Evolutionary conservation across 2,797 vertebrate genomes (phyloP).

Genomic region (Cryptoblepharus egeriae): DNA sequence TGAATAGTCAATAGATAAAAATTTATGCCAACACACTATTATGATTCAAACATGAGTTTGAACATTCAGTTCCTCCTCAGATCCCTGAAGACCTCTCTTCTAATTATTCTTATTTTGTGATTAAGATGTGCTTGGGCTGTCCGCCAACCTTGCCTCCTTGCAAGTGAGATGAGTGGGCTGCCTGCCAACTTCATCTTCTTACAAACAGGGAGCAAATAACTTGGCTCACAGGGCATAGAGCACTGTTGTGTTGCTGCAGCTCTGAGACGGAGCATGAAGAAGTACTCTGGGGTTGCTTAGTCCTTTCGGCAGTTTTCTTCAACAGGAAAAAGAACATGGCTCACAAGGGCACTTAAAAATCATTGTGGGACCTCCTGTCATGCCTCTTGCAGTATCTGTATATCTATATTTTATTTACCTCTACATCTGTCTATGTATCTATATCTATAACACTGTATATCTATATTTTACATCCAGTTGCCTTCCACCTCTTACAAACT

Average conservation of each 20-base stretch:
- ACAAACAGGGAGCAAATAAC: not conserved
- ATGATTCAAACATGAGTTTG: not conserved
- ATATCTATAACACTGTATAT: not conserved
- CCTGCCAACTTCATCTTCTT: not conserved
- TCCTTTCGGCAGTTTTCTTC: slow-evolving; percentile 1
- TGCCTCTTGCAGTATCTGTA: not conserved
- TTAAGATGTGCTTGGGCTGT: not conserved
- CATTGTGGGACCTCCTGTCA: not conserved
- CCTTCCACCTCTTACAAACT: not conserved
- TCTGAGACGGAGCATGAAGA: not conserved
- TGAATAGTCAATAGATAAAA: not conserved
- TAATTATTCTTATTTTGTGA: not conserved
- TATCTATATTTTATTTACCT: not conserved
- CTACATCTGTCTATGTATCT: too few species aligned
- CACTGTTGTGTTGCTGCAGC: not conserved
- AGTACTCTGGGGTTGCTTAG: slow-evolving; percentile 9
- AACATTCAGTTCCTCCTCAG: not conserved
- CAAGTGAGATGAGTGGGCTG: not conserved
- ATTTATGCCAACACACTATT: not conserved
- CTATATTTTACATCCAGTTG: not conserved
- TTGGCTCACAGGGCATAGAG: slow-evolving; percentile 14
- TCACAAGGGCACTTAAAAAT: not conserved
- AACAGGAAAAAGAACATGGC: not conserved
- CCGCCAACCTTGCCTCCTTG: not conserved
- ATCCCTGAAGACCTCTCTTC: not conserved